phyloP scores from a whole-genome alignment of 2,113 vertebrate species.

The Limanda limanda region DNA sequence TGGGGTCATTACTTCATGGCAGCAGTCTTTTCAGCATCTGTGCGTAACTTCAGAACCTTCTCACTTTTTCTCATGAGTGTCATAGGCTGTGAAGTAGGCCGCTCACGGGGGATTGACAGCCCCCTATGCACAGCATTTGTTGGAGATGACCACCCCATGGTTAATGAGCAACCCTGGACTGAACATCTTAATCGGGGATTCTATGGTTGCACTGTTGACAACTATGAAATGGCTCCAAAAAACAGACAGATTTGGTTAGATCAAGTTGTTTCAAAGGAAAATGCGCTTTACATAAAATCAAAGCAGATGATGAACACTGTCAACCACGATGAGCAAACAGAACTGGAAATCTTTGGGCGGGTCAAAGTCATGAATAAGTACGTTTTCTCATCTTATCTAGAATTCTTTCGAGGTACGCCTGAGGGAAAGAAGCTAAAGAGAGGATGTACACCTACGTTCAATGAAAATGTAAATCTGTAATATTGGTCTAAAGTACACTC shows the following conservation, averaged over 20 bases:
- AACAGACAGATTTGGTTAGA: conserved; percentile 69
- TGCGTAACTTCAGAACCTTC: conserved; percentile 73
- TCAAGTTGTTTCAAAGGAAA: conserved; percentile 71
- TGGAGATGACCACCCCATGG: conserved; percentile 70
- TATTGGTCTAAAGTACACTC: not conserved
- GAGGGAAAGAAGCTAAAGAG: conserved; percentile 73
- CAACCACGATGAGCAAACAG: conserved; percentile 57
- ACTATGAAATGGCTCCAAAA: conserved; percentile 41
- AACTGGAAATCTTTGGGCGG: conserved; percentile 72
- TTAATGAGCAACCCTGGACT: conserved; percentile 46
- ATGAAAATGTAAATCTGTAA: conserved; percentile 9
- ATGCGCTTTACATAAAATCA: conserved; percentile 60
- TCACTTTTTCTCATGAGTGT: conserved; percentile 77
- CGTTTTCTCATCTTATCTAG: conserved; percentile 70
- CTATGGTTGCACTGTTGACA: conserved; percentile 63
- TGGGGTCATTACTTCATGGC: conserved; percentile 76
- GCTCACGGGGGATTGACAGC: conserved; percentile 36
- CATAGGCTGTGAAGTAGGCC: conserved; percentile 74
- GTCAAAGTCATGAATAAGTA: conserved; percentile 79
- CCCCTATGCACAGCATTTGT: conserved; percentile 69
- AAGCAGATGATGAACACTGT: conserved; percentile 64
- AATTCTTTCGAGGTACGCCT: conserved; percentile 73
- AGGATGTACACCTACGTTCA: conserved; percentile 43
- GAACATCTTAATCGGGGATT: conserved; percentile 51
- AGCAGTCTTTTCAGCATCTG: conserved; percentile 72